Conservation (phyloP, 35 echinoderm and acorn worm species). For the Chiridota heheva region DNA sequence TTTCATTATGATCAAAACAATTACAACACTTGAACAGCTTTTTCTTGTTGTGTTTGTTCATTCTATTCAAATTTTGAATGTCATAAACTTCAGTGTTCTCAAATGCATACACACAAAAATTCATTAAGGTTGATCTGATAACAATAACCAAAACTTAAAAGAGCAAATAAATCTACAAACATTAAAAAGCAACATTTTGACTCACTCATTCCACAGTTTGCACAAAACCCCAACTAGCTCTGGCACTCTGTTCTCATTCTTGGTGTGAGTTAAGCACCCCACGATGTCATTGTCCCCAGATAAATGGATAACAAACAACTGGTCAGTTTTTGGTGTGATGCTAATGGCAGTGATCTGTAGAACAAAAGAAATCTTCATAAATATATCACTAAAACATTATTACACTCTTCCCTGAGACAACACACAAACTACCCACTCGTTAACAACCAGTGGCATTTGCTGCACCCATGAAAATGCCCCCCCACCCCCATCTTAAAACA, state of each 20-base stretch:
- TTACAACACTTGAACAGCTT: no score
- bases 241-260: slow-evolving; percentile 73
- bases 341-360: slow-evolving; percentile 82
- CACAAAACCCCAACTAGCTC: slow-evolving; percentile 85
- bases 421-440: not conserved
- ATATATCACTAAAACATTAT: not conserved
- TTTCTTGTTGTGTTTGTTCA: no score
- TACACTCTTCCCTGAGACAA: not conserved
- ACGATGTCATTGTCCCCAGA: slow-evolving; percentile 90
- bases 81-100: no score
- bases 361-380: slow-evolving; percentile 16
- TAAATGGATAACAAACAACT: slow-evolving; percentile 82
- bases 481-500: no score
- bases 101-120: no score
- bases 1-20: no score
- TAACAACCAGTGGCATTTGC: not conserved
- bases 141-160: no score
- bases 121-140: no score
- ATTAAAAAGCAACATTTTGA: no score
- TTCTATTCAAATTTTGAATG: no score
- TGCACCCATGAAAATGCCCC: not conserved
- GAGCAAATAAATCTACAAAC: no score
- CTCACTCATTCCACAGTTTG: slow-evolving; percentile 75
- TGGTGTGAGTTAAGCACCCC: slow-evolving; percentile 68
- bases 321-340: slow-evolving; percentile 76